Base-by-base conservation (phyloP, 2,888 invertebrate genomes). In the Synergus gifuensis region DNA sequence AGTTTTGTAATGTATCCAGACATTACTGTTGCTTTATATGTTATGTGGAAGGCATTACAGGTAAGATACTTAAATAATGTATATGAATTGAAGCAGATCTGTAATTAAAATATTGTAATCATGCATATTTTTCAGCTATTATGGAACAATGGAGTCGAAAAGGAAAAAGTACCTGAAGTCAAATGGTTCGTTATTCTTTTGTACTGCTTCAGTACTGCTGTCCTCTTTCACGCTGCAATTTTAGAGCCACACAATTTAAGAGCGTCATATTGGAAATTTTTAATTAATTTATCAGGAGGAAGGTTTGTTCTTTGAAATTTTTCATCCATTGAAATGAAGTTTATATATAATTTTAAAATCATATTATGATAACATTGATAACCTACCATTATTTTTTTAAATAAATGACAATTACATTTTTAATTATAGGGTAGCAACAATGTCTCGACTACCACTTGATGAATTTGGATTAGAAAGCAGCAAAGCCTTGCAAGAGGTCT, bases 21-120 rank as follows among this genome's bases (percentile, higher is more conserved):
- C 88, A 95, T 95, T 63, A 96, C 96, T 0, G 94, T 97, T 76
- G 95, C 97, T n/a, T 93, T 97, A 44, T 97, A 97, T 91, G 94
- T 96, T 8, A 94, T 96, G 92, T 97, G 97, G 96, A 97, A 97
- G 93, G 94, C 95, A 67, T 93, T 96, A 62, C 97, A 97, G 94
- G 97, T 96, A 90, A 88, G 87, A 44, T 40, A 44, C 4, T 44
- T 66, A 4, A 18, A 58, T 18, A 18, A 58, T 58, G 9, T 18
- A 18, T 7, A 36, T 36, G 36, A 36, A 36, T 36, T 36, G 36
- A 36, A 36, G 5, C 36, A 36, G 36, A 5, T 36, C 5, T 36
- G 5, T 36, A 36, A 36, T 36, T 36, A 36, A 7, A 36, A 36
- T 36, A 36, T 36, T 36, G 36, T 11, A 63, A 28, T 14, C 36